phyloP scores from a whole-genome alignment of 2,888 invertebrate species.

The Melikaiella ostensackeni region DNA sequence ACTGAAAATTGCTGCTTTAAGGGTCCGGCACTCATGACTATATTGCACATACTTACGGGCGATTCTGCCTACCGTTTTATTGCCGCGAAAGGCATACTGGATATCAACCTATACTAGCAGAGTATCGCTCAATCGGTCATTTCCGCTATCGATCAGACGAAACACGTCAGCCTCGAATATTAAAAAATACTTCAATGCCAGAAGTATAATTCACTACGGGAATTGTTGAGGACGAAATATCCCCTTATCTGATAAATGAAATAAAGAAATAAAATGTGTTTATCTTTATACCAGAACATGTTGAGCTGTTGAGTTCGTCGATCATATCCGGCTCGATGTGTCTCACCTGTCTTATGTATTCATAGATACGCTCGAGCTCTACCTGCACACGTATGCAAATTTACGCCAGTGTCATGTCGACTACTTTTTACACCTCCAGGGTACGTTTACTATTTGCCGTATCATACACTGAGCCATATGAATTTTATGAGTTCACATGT shows the following conservation, averaged over 20 bases:
- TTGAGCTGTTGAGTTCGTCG: neutral
- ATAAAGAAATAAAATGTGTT: neutral
- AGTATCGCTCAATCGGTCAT: neutral
- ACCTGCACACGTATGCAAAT: neutral
- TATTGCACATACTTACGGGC: neutral
- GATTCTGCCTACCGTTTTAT: neutral
- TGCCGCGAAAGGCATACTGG: neutral
- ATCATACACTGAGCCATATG: neutral
- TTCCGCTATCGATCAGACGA: neutral
- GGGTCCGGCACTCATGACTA: neutral
- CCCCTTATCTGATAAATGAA: neutral
- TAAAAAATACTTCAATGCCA: neutral
- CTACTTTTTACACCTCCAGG: neutral
- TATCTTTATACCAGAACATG: neutral
- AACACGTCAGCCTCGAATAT: neutral
- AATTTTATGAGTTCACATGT: constrained; percentile 8
- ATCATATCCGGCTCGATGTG: neutral
- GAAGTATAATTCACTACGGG: neutral
- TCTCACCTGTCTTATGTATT: neutral
- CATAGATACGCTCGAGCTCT: constrained; percentile 1
- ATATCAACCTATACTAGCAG: neutral
- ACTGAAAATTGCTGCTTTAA: constrained; percentile 57
- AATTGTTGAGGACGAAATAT: neutral
- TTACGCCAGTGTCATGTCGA: neutral
- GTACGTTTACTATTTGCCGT: neutral